Percentiles rank a stretch among this genome's conserved stretches.
Evolutionary conservation across 1,140 invertebrate species (phyloP).

Genomic region (Cephus cinctus): DNA sequence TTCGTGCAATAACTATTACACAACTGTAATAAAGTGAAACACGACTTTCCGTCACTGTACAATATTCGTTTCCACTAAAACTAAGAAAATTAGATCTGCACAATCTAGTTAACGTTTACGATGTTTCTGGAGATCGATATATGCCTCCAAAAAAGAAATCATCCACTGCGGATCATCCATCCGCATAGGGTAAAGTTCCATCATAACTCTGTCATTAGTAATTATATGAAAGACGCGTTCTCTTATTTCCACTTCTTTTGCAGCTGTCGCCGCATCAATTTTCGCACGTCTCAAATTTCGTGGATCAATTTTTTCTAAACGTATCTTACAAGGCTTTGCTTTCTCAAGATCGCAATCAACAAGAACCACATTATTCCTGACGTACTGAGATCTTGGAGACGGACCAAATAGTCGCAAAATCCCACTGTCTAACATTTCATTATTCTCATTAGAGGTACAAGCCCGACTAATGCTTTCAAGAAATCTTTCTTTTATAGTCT

Average conservation of each 20-base stretch:
- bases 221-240: conserved; percentile 33
- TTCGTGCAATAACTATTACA: conserved; percentile 13
- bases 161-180: conserved; percentile 32
- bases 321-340: conserved; percentile 2
- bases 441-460: no score
- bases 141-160: conserved; percentile 39
- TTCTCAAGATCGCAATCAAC: conserved; percentile 5
- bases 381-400: conserved; percentile 20
- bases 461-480: neutral
- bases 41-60: neutral
- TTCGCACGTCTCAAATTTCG: conserved; percentile 12
- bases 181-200: conserved; percentile 33
- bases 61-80: neutral
- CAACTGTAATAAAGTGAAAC: neutral
- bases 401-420: conserved; percentile 20
- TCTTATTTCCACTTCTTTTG: conserved; percentile 10
- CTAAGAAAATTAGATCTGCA: conserved; percentile 8
- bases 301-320: conserved; percentile 15
- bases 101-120: conserved; percentile 4
- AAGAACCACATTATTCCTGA: conserved; percentile 19
- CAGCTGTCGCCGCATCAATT: neutral
- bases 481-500: no score
- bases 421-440: conserved; percentile 3
- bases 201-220: conserved; percentile 33
- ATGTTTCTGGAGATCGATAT: conserved; percentile 24